phyloP scores from a whole-genome alignment of 2,113 vertebrate genomes.

The Barbus barbus region DNA sequence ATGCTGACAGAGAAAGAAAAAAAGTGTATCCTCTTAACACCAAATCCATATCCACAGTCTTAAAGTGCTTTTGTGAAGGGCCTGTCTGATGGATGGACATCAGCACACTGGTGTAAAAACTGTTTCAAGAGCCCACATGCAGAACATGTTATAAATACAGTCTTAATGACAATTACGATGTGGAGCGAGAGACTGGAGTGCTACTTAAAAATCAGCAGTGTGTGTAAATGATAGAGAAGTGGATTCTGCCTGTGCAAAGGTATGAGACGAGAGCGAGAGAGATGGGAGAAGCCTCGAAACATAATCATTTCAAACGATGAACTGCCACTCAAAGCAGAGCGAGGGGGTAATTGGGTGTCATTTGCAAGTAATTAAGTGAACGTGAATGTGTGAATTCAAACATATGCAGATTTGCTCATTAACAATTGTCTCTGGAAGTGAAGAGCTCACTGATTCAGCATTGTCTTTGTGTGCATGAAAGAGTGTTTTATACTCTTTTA shows the following conservation, averaged over 20 bases:
- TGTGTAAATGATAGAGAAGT: conserved; percentile 18
- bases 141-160: conserved; percentile 16
- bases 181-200: background rate
- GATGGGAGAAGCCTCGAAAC: conserved; percentile 45
- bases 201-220: background rate
- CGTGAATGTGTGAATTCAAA: conserved; percentile 50
- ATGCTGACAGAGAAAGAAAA: background rate
- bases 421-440: conserved; percentile 43
- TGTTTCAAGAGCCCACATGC: background rate
- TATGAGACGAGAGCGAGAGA: background rate
- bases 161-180: conserved; percentile 8
- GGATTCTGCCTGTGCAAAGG: conserved; percentile 25
- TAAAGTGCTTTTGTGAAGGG: background rate
- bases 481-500: conserved; percentile 27
- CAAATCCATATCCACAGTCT: background rate
- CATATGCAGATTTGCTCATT: conserved; percentile 53
- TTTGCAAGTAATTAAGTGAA: conserved; percentile 60
- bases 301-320: conserved; percentile 55
- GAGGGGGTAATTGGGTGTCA: conserved; percentile 35
- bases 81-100: background rate
- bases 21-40: background rate
- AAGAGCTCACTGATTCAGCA: conserved; percentile 34
- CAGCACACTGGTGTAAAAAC: conserved; percentile 17
- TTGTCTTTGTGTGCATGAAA: conserved; percentile 30
- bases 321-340: conserved; percentile 47